Evolutionary conservation across 2,888 invertebrate genomes (phyloP), one percentile per base, ranked within the genome.

Genomic region (Leptothorax acervorum): DNA sequence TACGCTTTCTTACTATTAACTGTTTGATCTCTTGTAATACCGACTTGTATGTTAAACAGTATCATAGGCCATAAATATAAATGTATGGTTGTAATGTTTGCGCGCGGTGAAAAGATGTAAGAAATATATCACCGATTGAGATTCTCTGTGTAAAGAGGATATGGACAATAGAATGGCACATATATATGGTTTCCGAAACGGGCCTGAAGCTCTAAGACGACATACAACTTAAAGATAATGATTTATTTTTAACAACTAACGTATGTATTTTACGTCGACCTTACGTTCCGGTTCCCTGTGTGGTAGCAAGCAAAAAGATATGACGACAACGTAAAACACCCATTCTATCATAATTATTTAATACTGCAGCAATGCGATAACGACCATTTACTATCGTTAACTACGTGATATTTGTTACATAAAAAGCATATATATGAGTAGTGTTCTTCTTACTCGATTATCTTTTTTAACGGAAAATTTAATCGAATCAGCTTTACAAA

Each of bases 241-340:
- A 57, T 45, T 62, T 60, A 62, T 31, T 75, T 75, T 31, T 45
- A 31, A 57, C 15, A 28, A 74, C 15, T 48, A 75, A 28, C 12
- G 9, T 6, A 28, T 53, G 35, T 35, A n/a, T 65, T n/a, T 45
- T 23, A 35, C 6, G 28, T 53, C 53, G 28, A 66, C 15, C 3
- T 66, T 39, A 53, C 66, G 18, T 66, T 53, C 28, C 11, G 6
- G n/a, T n/a, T n/a, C n/a, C n/a, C n/a, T n/a, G 53, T 12, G 28
- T 57, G 18, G 0, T 42, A 48, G 15, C n/a, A 53, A 55, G 15
- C 1, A 51, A 11, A n/a, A 45, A 51, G 9, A 76, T 28, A 63
- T 0, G n/a, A 62, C 55, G 12, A 63, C 12, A n/a, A 28, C 11
- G 15, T 45, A 39, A 57, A 28, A 57, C 11, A 23, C n/a, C n/a